These are phyloP conservation scores for Gasterosteus nipponicus DNA, from an alignment of 2,113 vertebrate genomes.

Conservation along the genomic window DNA sequence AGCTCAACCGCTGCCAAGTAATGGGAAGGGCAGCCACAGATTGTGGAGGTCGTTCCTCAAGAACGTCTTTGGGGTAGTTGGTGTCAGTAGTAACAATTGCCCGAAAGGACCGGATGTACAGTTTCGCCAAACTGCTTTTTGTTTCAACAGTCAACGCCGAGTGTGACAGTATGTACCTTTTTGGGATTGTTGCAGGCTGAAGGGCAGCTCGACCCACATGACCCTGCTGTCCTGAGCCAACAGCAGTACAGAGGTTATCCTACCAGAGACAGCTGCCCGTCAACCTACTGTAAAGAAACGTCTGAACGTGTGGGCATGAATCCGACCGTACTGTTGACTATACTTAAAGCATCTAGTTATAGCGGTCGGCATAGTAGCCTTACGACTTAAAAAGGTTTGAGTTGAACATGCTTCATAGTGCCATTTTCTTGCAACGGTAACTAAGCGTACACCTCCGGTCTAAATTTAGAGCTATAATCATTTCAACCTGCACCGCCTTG, in stretches of 20 bases:
- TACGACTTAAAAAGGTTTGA: constrained; percentile 7
- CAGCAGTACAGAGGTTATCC: constrained; percentile 29
- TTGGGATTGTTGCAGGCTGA: constrained; percentile 1
- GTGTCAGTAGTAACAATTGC: not conserved
- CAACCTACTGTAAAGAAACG: not conserved
- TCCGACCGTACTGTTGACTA: not conserved
- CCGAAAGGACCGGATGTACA: not conserved
- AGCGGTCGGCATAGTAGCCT: constrained; percentile 9
- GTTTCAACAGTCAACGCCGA: constrained; percentile 1
- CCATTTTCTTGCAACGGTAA: not conserved
- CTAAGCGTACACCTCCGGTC: not conserved
- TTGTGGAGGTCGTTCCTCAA: not conserved
- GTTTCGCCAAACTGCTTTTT: not conserved
- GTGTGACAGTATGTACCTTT: constrained; percentile 16
- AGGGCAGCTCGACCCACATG: constrained; percentile 12
- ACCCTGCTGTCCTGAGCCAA: constrained; percentile 1
- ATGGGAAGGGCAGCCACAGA: not conserved
- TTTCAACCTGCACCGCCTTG: constrained; percentile 10
- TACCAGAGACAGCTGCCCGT: constrained; percentile 20
- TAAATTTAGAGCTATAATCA: constrained; percentile 16
- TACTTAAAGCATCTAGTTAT: constrained; percentile 1
- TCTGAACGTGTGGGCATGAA: not conserved
- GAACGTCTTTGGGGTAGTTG: not conserved
- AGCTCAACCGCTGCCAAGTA: not conserved
- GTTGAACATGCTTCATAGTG: not conserved